Evolutionary conservation across 2,113 vertebrate species (phyloP).

Genomic region (Pristiophorus japonicus): DNA sequence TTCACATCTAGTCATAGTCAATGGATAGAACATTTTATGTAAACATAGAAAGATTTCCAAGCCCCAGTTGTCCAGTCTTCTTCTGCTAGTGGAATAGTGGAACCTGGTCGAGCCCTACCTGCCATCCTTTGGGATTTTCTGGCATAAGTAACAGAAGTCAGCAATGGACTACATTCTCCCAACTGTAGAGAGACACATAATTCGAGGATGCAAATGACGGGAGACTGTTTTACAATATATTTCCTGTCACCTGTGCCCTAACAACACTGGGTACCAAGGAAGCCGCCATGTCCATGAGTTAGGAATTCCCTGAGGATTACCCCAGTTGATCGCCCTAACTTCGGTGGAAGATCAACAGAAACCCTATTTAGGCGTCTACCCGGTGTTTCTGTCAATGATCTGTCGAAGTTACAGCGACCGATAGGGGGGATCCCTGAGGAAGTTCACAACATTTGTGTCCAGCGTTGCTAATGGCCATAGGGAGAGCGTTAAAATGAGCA

Average conservation of each 20-base stretch:
- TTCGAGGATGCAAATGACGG: no score
- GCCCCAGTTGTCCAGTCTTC: neutral
- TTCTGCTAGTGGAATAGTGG: neutral
- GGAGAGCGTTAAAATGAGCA: neutral
- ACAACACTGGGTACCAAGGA: no score
- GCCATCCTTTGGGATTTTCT: no score
- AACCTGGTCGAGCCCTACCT: neutral
- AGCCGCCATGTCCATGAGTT: no score
- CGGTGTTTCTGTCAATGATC: neutral
- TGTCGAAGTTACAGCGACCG: neutral
- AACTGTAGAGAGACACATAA: no score
- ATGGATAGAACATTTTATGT: neutral
- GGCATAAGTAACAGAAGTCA: no score
- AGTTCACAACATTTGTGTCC: neutral
- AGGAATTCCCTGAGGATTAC: no score
- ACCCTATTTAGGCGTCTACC: neutral
- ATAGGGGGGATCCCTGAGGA: neutral
- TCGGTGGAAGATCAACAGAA: no score
- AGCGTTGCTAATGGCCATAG: neutral
- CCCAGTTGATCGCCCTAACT: no score
- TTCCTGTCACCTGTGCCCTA: no score
- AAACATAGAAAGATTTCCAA: neutral
- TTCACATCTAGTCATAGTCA: neutral
- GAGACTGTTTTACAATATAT: no score
- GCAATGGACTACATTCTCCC: no score